Conservation (phyloP, 2,888 invertebrate species). For the Platycnemis pennipes region DNA sequence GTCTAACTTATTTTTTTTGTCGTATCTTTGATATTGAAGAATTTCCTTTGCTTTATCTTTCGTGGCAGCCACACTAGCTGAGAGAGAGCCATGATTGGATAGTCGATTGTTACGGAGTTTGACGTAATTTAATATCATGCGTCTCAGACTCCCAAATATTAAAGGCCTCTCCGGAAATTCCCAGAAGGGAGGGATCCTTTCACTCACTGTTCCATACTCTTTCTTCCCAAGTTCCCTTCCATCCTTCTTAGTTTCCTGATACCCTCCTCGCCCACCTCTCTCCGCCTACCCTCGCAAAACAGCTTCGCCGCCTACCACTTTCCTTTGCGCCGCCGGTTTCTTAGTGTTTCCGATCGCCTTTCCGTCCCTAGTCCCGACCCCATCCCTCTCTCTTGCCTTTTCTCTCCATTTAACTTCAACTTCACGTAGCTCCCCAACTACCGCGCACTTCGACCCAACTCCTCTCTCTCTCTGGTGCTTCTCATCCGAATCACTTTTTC, state of each 20-base stretch:
- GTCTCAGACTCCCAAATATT: background rate
- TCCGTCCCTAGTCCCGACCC: background rate
- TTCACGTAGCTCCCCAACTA: conserved; percentile 8
- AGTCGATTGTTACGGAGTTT: background rate
- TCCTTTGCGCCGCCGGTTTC: background rate
- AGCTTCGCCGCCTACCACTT: background rate
- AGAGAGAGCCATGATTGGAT: background rate
- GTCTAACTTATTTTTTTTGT: too few relatives aligned
- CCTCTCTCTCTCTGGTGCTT: background rate
- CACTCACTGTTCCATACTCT: background rate
- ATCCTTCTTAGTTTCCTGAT: background rate
- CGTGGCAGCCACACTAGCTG: background rate
- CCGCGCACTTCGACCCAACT: background rate
- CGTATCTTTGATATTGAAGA: too few relatives aligned
- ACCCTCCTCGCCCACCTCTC: background rate
- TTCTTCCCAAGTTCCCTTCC: background rate
- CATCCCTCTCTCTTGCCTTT: background rate
- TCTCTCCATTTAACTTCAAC: conserved; percentile 19
- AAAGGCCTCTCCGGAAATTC: background rate
- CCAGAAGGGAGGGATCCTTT: background rate
- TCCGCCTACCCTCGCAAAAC: background rate
- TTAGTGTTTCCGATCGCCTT: background rate
- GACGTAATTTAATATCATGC: background rate
- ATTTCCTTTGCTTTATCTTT: background rate
- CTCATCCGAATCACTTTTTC: background rate